A percentile compares a stretch with the other conserved stretches of the same genome.
These are phyloP conservation scores for Sisyra terminalis DNA, from an alignment of 2,888 invertebrate species.

Conservation along the genomic window DNA sequence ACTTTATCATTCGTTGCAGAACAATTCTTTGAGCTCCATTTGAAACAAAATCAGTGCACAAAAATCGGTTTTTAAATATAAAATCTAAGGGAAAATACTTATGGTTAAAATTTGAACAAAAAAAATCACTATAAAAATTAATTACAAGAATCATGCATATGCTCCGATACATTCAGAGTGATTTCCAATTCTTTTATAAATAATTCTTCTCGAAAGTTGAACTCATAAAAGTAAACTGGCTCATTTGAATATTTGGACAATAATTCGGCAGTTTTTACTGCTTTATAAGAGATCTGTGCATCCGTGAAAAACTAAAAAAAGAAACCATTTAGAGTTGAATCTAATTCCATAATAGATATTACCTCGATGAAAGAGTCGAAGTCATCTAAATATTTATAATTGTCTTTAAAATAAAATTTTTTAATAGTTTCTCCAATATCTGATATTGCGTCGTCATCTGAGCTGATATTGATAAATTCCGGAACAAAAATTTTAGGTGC, in stretches of 20 bases:
- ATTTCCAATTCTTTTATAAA: too few relatives aligned
- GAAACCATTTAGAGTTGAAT: too few relatives aligned
- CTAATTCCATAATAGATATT: background rate
- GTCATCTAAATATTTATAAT: background rate
- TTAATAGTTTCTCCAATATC: constrained; percentile 2
- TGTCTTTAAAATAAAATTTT: background rate
- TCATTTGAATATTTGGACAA: background rate
- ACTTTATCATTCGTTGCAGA: too few relatives aligned
- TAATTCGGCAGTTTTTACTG: background rate
- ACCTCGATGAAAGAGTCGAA: background rate
- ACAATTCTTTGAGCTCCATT: too few relatives aligned
- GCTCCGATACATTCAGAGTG: too few relatives aligned
- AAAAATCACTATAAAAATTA: too few relatives aligned
- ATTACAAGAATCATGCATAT: too few relatives aligned
- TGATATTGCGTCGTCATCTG: background rate
- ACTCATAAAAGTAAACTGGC: background rate
- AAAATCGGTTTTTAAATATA: too few relatives aligned
- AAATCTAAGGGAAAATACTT: too few relatives aligned
- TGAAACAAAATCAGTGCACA: too few relatives aligned
- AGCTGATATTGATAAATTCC: background rate
- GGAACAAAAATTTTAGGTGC: background rate
- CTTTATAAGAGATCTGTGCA: background rate
- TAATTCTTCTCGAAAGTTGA: background rate
- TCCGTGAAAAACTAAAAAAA: background rate
- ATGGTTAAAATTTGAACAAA: too few relatives aligned